phyloP scores from a whole-genome alignment of 2,888 invertebrate genomes.

The Andrena hattorfiana region DNA sequence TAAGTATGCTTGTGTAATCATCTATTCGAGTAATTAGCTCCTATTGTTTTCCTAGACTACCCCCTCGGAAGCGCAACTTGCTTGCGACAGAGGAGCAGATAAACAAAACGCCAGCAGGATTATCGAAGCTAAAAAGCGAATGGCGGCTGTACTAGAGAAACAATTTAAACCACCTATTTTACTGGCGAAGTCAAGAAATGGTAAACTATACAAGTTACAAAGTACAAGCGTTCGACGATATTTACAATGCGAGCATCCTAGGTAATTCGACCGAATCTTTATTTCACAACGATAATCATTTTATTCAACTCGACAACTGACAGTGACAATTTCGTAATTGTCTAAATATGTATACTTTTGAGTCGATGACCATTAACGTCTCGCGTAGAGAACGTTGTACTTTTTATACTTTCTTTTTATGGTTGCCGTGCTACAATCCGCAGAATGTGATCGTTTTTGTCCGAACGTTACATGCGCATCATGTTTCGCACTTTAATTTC shows the following conservation, averaged over 20 bases:
- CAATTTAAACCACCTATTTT: slow-evolving; percentile 75
- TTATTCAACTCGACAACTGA: not conserved
- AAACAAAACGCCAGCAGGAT: slow-evolving; percentile 11
- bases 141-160: slow-evolving; percentile 63
- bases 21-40: not conserved
- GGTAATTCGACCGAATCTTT: not conserved
- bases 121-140: slow-evolving; percentile 28
- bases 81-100: slow-evolving; percentile 4
- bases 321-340: not conserved
- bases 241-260: slow-evolving; percentile 43
- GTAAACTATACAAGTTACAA: slow-evolving; percentile 69
- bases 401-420: not conserved
- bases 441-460: not conserved
- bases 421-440: not conserved
- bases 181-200: slow-evolving; percentile 25
- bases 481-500: not conserved
- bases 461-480: not conserved
- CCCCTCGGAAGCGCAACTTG: slow-evolving; percentile 24
- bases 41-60: slow-evolving; percentile 42
- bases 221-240: slow-evolving; percentile 69
- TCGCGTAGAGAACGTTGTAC: not conserved
- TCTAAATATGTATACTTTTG: not conserved
- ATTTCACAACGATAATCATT: not conserved
- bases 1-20: not conserved
- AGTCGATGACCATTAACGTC: not conserved